phyloP scores from a whole-genome alignment of 2,113 vertebrate genomes.

The Urocitellus parryii region DNA sequence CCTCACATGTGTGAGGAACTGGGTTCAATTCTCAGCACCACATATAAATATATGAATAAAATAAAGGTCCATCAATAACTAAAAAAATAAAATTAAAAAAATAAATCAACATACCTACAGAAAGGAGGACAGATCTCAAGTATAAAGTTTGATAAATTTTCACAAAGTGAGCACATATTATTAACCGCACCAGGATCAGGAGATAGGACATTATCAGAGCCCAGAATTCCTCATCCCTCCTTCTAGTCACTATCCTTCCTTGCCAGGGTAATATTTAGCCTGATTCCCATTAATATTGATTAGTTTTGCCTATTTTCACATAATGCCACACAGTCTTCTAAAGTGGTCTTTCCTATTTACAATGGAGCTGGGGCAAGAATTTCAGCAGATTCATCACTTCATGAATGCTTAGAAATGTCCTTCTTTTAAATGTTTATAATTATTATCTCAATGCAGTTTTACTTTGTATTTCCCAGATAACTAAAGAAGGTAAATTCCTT shows the following conservation, averaged over 20 bases:
- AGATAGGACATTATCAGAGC: background rate
- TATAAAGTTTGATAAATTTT: background rate
- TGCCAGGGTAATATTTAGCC: background rate
- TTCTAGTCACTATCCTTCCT: background rate
- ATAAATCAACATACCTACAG: conserved; percentile 15
- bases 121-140: conserved; percentile 18
- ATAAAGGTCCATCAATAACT: too few relatives aligned
- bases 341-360: background rate
- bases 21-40: too few relatives aligned
- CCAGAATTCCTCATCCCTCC: background rate
- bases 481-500: background rate
- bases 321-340: background rate
- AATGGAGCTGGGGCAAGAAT: background rate
- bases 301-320: background rate
- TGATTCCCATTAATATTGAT: background rate
- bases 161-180: background rate
- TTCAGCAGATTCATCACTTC: background rate
- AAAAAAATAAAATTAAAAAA: too few relatives aligned
- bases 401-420: background rate
- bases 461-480: background rate
- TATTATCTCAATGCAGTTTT: background rate
- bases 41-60: too few relatives aligned
- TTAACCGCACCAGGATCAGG: background rate
- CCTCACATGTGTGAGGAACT: too few relatives aligned
- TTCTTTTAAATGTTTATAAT: background rate